Evolutionary conservation across 2,888 invertebrate species (phyloP).

Genomic region (Spodoptera littoralis): DNA sequence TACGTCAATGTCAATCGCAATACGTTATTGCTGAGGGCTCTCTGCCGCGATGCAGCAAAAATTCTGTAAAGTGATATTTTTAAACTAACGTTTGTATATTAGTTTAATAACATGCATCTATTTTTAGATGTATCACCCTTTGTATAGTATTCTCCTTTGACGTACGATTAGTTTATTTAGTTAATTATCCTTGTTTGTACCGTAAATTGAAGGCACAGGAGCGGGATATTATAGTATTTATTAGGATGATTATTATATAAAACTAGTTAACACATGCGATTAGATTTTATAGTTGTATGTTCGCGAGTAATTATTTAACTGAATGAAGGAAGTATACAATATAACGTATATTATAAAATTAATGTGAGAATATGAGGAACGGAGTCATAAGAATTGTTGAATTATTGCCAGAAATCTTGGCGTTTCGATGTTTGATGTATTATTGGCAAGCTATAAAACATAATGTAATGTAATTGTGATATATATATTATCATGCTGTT

Average conservation of each 20-base stretch:
- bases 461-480: conserved; percentile 72
- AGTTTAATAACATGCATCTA: conserved; percentile 64
- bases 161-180: conserved; percentile 57
- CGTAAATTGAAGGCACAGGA: conserved; percentile 68
- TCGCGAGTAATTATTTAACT: conserved; percentile 81
- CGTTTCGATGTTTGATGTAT: conserved; percentile 82
- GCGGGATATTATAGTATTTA: conserved; percentile 66
- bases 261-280: conserved; percentile 75
- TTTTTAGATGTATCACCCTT: conserved; percentile 66
- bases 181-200: conserved; percentile 59
- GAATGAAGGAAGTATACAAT: conserved; percentile 81
- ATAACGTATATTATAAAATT: conserved; percentile 75
- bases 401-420: conserved; percentile 82
- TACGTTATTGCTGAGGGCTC: conserved; percentile 57
- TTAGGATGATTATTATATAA: conserved; percentile 69
- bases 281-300: conserved; percentile 84
- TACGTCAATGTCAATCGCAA: conserved; percentile 58
- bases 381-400: conserved; percentile 77
- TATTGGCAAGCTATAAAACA: conserved; percentile 78
- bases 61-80: conserved; percentile 79
- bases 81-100: conserved; percentile 64
- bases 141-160: conserved; percentile 65
- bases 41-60: conserved; percentile 69
- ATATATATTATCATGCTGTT: conserved; percentile 74
- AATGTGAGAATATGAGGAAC: conserved; percentile 66